Base-by-base conservation (phyloP, 1,140 invertebrate genomes). In the Frieseomelitta varia region DNA sequence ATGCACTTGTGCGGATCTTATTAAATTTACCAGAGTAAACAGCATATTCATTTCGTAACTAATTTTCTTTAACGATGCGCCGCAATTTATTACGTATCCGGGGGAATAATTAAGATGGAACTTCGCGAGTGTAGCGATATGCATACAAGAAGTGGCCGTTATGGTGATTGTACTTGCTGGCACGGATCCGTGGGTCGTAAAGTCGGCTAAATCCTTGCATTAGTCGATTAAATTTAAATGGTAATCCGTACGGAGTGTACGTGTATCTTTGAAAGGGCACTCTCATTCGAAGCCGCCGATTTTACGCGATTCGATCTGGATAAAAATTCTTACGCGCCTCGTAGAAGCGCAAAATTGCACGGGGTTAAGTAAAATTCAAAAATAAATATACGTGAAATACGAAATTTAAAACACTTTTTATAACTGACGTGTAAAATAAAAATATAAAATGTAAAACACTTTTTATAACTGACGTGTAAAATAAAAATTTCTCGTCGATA, bases 161-260 rank as follows among this genome's bases (percentile, higher is more conserved):
- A 77, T 27, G 34, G 24, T n/a, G 63, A 76, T 47, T 56, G n/a
- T 67, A 8, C 51, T 55, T 55, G 27, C 27, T 55, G 51, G 51
- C 15, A 34, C 17, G 55, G 53, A 79, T 79, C 53, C 47, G 27
- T 39, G 6, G 51, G 21, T 55, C 39, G 27, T 55, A n/a, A 30
- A 68, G 39, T 65, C 58, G 58, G n/a, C n/a, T 30, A 30, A 65
- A 77, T 4, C 11, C 2, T 53, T 24, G 47, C n/a, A n/a, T 53
- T 17, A 53, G 75, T 67, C 39, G 61, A 78, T 78, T 78, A 14
- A 47, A 67, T 65, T 65, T 78, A 51, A 65, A 10, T 12, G 17
- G 12, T 65, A 61, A 61, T 4, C 24, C 24, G 2, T 47, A 24
- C 58, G 58, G 3, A 11, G 11, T 61, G 39, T 10, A 47, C 39